Evolutionary conservation across 2,113 vertebrate species (phyloP), one percentile per base, ranked within the genome.

Genomic region (Hemicordylus capensis): DNA sequence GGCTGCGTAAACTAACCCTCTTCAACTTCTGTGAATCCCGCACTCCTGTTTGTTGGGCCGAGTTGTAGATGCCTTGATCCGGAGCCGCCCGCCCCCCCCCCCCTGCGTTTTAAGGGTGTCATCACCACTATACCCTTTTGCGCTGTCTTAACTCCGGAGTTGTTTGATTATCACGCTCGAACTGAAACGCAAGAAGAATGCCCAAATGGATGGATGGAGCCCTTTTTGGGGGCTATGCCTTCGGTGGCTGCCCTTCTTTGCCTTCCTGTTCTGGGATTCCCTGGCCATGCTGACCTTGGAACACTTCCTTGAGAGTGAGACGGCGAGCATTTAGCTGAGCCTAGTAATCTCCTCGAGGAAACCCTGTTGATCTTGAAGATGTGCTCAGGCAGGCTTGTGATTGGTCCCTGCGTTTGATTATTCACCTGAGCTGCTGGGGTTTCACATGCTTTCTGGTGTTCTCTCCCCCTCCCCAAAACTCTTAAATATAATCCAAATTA

Each of bases 401-500:
- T 64, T 70, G 88, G 69, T 79, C 61, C 48, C 10, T 26, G 88
- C 87, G 48, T 76, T 90, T 90, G 48, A 79, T 59, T 81, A 28
- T 66, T 54, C 85, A 76, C 69, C 77, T 28, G 81, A 81, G 87
- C 2, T 73, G 87, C 83, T 88, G 51, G 51, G 80, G 69, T 66
- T 76, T 46, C 14, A 64, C 81, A 84, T 90, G 87, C 28, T 85
- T 87, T 76, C 84, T 54, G 88, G 90, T 88, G 86, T 14, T 34
- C 31, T 84, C 89, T 80, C 63, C 83, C 89, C 79, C 88, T 91
- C 88, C n/a, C 89, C 91, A 89, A 88, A 90, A 92, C 89, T 91
- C 91, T 91, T 82, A 91, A 92, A 93, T 94, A 90, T 83, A 84
- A 92, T 89, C 92, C 92, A 88, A 87, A 91, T 92, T 91, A 89